Evolutionary conservation across 2,113 vertebrate genomes (phyloP), one percentile per base, ranked within the genome.

Genomic region (Nicator chloris): DNA sequence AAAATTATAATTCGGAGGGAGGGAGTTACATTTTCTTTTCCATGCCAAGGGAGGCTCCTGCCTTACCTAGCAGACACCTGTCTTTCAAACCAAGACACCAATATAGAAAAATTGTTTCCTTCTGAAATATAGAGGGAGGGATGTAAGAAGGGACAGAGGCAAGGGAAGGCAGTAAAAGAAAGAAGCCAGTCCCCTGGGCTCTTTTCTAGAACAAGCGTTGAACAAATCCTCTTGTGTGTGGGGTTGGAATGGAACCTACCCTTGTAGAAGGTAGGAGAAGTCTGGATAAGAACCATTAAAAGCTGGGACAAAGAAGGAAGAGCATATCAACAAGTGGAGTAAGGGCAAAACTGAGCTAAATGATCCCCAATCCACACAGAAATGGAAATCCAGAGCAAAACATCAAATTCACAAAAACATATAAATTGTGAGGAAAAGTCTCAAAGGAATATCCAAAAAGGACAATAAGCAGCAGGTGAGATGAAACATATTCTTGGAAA

Each of bases 1-100:
- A n/a, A n/a, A n/a, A n/a, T n/a, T n/a, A 24, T 13, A 16, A 7
- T 19, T n/a, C 4, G 2, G 2, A 10, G 23, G 33, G 24, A 35
- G 19, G 24, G 6, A 5, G 4, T 37, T 69, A 13, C 28, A 40
- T 53, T 40, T 17, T 40, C 21, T 53, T 40, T 17, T 40, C 21
- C 11, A 18, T 40, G 17, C 28, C 35, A 31, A 24, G 8, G 15
- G 8, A 54, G 7, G 22, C 9, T 72, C 30, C 37, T 42, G 16
- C 30, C 30, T 33, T 40, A 20, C 35, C 16, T 31, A 31, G 21
- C 6, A 33, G 16, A 53, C 11, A 19, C 9, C 7, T 26, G 20
- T 70, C 28, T 42, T 71, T 54, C 30, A 54, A 71, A 71, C 30
- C 50, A 26, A 42, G 50, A 23, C 6, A 24, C 6, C 27, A 4